phyloP scores from a whole-genome alignment of 1,140 invertebrate genomes.

The Solenopsis fugax region DNA sequence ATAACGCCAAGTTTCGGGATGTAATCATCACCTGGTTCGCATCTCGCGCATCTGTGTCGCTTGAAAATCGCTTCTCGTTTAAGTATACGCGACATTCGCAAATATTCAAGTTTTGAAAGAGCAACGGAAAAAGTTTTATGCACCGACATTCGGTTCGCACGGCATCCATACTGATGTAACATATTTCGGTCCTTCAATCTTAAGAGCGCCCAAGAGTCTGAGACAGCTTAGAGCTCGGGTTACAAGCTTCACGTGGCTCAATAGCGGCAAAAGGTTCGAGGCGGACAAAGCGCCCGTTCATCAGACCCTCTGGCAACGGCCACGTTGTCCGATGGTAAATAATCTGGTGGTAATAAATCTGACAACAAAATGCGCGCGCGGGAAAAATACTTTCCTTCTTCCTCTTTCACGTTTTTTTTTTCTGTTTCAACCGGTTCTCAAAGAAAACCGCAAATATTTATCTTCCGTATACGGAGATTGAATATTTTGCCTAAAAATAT shows the following conservation, averaged over 20 bases:
- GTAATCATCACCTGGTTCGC: not conserved
- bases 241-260: slow-evolving; percentile 36
- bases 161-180: not conserved
- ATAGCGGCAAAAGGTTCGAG: slow-evolving; percentile 40
- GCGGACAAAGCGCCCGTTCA: slow-evolving; percentile 56
- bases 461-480: slow-evolving; percentile 21
- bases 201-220: slow-evolving; percentile 23
- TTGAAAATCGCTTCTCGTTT: not conserved
- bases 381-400: slow-evolving; percentile 31
- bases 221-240: slow-evolving; percentile 56
- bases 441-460: slow-evolving; percentile 49
- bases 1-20: not conserved
- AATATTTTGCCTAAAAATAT: slow-evolving; percentile 20
- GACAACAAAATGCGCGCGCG: slow-evolving; percentile 45
- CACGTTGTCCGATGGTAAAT: slow-evolving; percentile 56
- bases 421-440: slow-evolving; percentile 35
- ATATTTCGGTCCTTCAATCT: slow-evolving; percentile 24
- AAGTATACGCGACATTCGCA: not conserved
- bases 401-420: not conserved
- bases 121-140: not conserved
- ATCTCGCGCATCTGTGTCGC: not conserved
- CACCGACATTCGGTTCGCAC: not conserved
- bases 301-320: slow-evolving; percentile 51
- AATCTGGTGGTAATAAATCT: slow-evolving; percentile 60
- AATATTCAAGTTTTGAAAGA: slow-evolving; percentile 8